Percentiles rank a stretch among this genome's conserved stretches.
These are phyloP conservation scores for Argyra leucocephala DNA, from an alignment of 2,888 invertebrate genomes.

Conservation along the genomic window DNA sequence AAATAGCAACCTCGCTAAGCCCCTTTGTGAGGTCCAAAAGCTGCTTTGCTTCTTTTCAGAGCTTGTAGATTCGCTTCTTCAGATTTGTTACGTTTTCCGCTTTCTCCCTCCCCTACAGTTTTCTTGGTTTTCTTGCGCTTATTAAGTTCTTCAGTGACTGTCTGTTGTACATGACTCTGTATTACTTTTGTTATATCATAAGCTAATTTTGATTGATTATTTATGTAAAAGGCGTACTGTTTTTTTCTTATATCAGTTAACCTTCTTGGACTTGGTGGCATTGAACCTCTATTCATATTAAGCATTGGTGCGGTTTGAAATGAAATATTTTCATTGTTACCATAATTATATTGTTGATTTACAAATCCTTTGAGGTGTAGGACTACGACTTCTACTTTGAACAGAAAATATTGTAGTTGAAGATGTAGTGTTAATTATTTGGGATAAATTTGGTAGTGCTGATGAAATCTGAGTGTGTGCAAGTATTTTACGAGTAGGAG, in stretches of 20 bases:
- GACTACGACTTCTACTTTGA: conserved; percentile 43
- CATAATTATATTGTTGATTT: conserved; percentile 32
- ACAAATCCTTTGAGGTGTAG: conserved; percentile 46
- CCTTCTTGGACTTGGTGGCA: conserved; percentile 42
- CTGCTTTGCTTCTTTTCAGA: too few species aligned
- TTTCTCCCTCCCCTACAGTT: too few species aligned
- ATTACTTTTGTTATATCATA: conserved; percentile 19
- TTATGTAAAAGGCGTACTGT: conserved; percentile 34
- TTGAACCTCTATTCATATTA: conserved; percentile 37
- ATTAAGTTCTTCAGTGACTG: too few species aligned
- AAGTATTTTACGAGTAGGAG: conserved; percentile 36
- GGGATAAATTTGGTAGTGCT: neutral
- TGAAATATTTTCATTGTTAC: neutral
- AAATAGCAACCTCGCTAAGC: too few species aligned
- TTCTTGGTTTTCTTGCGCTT: too few species aligned
- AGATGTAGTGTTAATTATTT: conserved; percentile 21
- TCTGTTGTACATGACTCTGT: conserved; percentile 20
- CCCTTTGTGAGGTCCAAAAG: too few species aligned
- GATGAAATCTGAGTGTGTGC: conserved; percentile 27
- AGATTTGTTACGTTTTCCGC: too few species aligned
- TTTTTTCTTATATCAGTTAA: conserved; percentile 40
- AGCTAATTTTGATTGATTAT: conserved; percentile 33
- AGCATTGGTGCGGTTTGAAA: conserved; percentile 28
- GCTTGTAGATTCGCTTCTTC: too few species aligned
- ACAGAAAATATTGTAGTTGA: conserved; percentile 23